Percentiles rank a stretch among this genome's conserved stretches.
phyloP scores from a whole-genome alignment of 2,888 invertebrate species.

The Cepaea hortensis region DNA sequence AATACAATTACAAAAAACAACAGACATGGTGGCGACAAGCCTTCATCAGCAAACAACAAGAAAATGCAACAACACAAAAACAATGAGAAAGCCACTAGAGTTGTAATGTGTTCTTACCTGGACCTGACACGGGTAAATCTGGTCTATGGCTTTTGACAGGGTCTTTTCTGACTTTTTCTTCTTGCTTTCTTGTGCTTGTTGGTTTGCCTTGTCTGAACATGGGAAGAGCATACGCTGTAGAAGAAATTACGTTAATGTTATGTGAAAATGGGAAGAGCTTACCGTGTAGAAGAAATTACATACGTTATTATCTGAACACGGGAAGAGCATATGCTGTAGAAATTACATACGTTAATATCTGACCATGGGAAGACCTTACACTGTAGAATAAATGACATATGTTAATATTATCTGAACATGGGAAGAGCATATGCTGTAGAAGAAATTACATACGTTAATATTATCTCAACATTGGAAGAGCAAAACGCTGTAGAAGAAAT shows the following conservation, averaged over 20 bases:
- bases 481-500: no score
- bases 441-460: not conserved
- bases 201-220: slow-evolving; percentile 94
- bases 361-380: no score
- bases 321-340: slow-evolving; percentile 86
- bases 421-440: slow-evolving; percentile 86
- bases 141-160: slow-evolving; percentile 79
- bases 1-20: no score
- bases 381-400: no score
- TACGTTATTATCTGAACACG: slow-evolving; percentile 85
- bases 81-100: not conserved
- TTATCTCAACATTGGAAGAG: no score
- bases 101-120: slow-evolving; percentile 71
- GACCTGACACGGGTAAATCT: slow-evolving; percentile 79
- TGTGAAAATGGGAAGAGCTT: no score
- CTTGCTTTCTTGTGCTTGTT: slow-evolving; percentile 85
- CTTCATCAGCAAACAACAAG: no score
- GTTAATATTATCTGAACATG: slow-evolving; percentile 93
- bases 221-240: slow-evolving; percentile 86
- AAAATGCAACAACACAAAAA: not conserved
- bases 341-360: slow-evolving; percentile 15
- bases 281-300: no score
- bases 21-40: no score
- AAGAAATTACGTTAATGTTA: not conserved
- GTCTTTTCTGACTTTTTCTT: slow-evolving; percentile 90